A percentile compares a stretch with the other conserved stretches of the same genome.
phyloP scores from a whole-genome alignment of 2,888 invertebrate genomes.

The Lepidochrysops patricia region DNA sequence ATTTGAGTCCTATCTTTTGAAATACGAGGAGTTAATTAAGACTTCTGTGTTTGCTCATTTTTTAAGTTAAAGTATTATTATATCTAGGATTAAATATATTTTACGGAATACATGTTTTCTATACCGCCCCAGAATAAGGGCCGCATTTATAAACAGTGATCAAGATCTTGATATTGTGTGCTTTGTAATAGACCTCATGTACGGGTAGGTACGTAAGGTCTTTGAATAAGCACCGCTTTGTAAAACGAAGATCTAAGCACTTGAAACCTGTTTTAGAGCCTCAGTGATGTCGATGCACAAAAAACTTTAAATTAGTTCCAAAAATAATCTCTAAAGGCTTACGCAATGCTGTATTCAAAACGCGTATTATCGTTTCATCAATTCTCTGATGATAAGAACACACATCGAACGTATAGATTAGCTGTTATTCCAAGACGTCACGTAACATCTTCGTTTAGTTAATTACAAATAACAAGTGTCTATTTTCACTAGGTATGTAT shows the following conservation, averaged over 20 bases:
- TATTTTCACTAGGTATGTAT: too few species aligned
- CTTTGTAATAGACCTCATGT: too few species aligned
- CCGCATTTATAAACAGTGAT: too few species aligned
- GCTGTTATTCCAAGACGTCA: neutral
- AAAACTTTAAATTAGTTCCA: too few species aligned
- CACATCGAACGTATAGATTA: neutral
- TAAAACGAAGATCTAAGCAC: too few species aligned
- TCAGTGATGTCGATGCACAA: too few species aligned
- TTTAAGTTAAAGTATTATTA: neutral
- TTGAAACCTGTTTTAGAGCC: too few species aligned
- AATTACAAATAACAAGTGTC: too few species aligned
- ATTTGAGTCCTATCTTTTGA: neutral
- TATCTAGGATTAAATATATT: neutral
- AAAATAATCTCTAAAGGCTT: too few species aligned
- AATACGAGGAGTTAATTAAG: neutral
- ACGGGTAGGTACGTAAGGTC: too few species aligned
- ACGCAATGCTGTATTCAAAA: neutral
- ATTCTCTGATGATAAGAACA: neutral
- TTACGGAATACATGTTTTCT: neutral
- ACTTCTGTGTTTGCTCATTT: neutral
- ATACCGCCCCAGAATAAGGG: neutral
- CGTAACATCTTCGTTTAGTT: neutral
- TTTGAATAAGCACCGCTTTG: too few species aligned
- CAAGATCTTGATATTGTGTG: too few species aligned
- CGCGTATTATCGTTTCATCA: neutral